Evolutionary conservation across 1,140 invertebrate species (phyloP), one percentile per base, ranked within the genome.

Genomic region (Anastrepha ludens): DNA sequence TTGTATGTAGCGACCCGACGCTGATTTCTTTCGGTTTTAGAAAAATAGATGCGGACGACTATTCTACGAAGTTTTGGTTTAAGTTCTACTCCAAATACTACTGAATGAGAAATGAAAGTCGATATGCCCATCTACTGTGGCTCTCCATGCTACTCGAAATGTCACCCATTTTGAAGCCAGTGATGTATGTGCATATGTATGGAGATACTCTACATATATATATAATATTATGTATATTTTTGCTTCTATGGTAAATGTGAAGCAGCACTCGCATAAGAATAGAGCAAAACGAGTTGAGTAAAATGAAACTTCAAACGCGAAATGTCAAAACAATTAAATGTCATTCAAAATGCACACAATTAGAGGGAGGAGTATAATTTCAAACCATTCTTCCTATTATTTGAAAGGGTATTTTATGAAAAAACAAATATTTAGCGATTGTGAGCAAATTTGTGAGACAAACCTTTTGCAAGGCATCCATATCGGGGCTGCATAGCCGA

Each of bases 301-400:
- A 74, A 74, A 13, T 50, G 47, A 81, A 81, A 81, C 74, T 55
- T 81, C 47, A 81, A 81, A 81, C 44, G 47, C 20, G 74, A 58
- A 29, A 55, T 81, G 74, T 55, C 74, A 81, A 81, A 81, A 81
- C 47, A 81, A 81, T 81, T 81, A 81, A 81, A 81, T 81, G 74
- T 81, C 74, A 81, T 81, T 58, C 74, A 58, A 55, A 81, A n/a
- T 3, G 0, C 50, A 29, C 29, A 29, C 29, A 55, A 20, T 81
- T 55, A 11, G 74, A 81, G 74, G 74, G 74, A 55, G 74, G 74
- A 81, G 74, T 81, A 58, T 55, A 55, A 81, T 81, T 55, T 81
- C 74, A 81, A 81, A 81, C 11, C 17, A 2, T 50, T 17, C 74
- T 81, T 81, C 20, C n/a, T 50, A 13, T 55, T 55, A 58, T 81